phyloP scores from a whole-genome alignment of 2,113 vertebrate genomes.

The Urocitellus parryii region DNA sequence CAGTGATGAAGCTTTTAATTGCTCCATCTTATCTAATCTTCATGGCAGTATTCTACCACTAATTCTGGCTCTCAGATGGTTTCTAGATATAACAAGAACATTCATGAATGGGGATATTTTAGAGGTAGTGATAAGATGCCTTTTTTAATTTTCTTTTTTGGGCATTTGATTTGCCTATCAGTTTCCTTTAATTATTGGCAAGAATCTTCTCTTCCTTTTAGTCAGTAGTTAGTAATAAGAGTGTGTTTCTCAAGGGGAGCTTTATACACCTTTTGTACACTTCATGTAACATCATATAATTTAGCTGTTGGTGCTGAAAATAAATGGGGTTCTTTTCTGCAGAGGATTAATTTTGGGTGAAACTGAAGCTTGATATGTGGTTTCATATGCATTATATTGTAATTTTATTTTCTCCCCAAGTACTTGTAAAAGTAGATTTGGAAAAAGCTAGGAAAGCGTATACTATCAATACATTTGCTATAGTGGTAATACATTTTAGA shows the following conservation, averaged over 20 bases:
- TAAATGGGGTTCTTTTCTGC: too few species aligned
- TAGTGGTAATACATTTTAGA: too few species aligned
- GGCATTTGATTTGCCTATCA: background rate
- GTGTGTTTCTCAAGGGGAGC: background rate
- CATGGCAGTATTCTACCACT: constrained; percentile 45
- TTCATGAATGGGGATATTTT: constrained; percentile 73
- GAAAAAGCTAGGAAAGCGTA: too few species aligned
- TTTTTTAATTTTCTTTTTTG: constrained; percentile 62
- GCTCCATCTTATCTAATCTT: constrained; percentile 85
- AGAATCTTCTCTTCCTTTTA: background rate
- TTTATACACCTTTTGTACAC: background rate
- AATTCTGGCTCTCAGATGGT: constrained; percentile 73
- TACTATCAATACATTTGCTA: too few species aligned
- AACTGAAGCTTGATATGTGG: too few species aligned
- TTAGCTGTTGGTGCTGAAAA: too few species aligned
- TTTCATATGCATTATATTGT: too few species aligned
- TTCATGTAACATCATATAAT: background rate
- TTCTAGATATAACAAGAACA: constrained; percentile 46
- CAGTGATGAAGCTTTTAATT: constrained; percentile 64
- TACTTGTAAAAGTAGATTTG: too few species aligned
- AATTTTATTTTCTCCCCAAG: too few species aligned
- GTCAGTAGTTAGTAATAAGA: constrained; percentile 15
- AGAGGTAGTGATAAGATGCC: constrained; percentile 64
- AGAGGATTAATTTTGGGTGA: too few species aligned
- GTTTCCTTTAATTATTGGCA: background rate